Base-by-base conservation (phyloP, 2,113 vertebrate genomes). In the Lycocorax pyrrhopterus region DNA sequence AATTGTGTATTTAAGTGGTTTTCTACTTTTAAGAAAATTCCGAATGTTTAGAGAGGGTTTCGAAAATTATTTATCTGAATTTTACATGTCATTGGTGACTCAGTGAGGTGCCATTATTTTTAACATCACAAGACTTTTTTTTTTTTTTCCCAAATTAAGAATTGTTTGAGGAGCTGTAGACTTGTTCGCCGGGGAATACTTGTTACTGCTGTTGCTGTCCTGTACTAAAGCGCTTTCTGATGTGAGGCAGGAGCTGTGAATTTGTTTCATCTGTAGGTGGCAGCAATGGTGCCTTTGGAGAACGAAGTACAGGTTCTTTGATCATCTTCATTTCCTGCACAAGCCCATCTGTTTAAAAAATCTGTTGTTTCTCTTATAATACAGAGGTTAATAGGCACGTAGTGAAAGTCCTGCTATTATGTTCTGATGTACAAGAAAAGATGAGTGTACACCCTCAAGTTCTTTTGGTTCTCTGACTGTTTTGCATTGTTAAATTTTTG, bases 261-360 rank as follows among this genome's bases (percentile, higher is more conserved):
- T 33, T 33, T 37, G 23, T 84, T 91, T 93, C 1, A 56, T 89
- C 95, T 84, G 47, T 79, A 96, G 96, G 56, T 96, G 96, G 95
- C 85, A 96, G 95, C 67, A 96, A 64, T 46, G 66, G 55, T 83
- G 35, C 27, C 47, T 91, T 67, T 91, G 84, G 60, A 71, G n/a
- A 73, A 5, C 1, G 1, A 87, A 60, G 16, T 9, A 10, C 47
- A 11, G 7, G 22, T 88, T 86, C 7, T 33, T 8, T 13, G 13
- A 6, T 46, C 7, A 6, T 32, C 17, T 66, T 33, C 1, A 17
- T 75, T 52, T 56, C 35, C 60, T 77, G 63, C 39, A 7, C 41
- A 18, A 53, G 15, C 20, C n/a, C 17, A 10, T 49, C n/a, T 26
- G 18, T 21, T 75, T 63, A 30, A 27, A 51, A 77, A 52, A 37